These are phyloP conservation scores for Mactromeris polynyma DNA, from an alignment of 2,888 invertebrate species.

Conservation along the genomic window DNA sequence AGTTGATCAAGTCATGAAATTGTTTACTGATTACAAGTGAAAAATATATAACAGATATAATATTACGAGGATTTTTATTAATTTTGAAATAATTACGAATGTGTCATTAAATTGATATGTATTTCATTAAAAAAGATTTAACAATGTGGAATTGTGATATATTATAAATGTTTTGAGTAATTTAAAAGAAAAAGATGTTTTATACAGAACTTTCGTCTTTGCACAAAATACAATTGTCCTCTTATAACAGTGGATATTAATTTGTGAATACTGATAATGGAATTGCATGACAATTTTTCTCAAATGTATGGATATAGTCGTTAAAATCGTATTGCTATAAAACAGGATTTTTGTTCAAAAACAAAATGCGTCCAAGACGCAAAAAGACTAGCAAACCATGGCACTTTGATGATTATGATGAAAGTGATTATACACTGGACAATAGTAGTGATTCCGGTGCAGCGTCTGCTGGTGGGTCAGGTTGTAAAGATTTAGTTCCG, in stretches of 20 bases:
- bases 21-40: slow-evolving; percentile 22
- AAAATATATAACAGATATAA: not conserved
- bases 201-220: not conserved
- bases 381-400: slow-evolving; percentile 57
- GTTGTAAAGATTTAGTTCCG: slow-evolving; percentile 41
- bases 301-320: not conserved
- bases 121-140: not conserved
- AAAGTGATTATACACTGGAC: slow-evolving; percentile 65
- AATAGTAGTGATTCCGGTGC: slow-evolving; percentile 44
- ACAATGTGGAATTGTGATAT: not conserved
- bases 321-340: not conserved
- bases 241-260: not conserved
- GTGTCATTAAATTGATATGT: not conserved
- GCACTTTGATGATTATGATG: slow-evolving; percentile 71
- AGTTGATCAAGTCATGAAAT: slow-evolving; percentile 64
- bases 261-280: not conserved
- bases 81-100: not conserved
- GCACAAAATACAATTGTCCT: not conserved
- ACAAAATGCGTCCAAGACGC: slow-evolving; percentile 62
- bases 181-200: not conserved
- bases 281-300: not conserved
- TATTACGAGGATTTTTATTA: not conserved
- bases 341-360: not conserved
- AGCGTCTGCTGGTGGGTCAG: slow-evolving; percentile 16
- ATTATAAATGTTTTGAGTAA: not conserved